Evolutionary conservation across 2,888 invertebrate genomes (phyloP).

Genomic region (Mactromeris polynyma): DNA sequence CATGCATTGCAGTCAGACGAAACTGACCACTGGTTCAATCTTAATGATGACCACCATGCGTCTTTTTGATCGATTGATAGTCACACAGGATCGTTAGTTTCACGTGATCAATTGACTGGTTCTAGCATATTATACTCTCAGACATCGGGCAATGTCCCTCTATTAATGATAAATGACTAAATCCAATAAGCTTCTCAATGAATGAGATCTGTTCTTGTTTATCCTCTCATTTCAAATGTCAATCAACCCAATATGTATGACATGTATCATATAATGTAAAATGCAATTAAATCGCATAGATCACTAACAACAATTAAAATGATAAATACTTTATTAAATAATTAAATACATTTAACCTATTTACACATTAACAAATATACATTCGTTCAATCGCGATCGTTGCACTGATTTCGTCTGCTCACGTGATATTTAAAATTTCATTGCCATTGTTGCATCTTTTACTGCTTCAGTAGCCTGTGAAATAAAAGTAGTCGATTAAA

Average conservation of each 20-base stretch:
- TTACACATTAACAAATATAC: background rate
- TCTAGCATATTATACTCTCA: background rate
- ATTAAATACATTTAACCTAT: background rate
- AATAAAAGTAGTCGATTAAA: conserved; percentile 12
- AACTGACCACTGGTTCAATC: background rate
- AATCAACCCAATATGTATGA: too few species aligned
- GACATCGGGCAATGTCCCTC: background rate
- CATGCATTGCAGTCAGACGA: background rate
- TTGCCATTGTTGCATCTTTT: background rate
- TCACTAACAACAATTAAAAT: background rate
- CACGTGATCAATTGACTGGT: background rate
- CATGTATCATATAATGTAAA: too few species aligned
- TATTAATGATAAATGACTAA: background rate
- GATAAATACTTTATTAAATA: background rate
- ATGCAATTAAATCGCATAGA: background rate
- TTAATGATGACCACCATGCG: background rate
- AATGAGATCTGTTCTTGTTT: background rate
- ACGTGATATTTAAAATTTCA: background rate
- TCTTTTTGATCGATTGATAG: background rate
- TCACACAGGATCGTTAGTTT: background rate
- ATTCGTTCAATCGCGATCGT: background rate
- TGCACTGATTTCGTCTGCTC: background rate
- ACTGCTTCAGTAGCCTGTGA: conserved; percentile 2
- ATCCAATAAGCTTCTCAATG: background rate
- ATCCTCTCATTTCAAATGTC: background rate